These are phyloP conservation scores for Danaus chrysippus DNA, from an alignment of 2,888 invertebrate genomes.

Conservation along the genomic window DNA sequence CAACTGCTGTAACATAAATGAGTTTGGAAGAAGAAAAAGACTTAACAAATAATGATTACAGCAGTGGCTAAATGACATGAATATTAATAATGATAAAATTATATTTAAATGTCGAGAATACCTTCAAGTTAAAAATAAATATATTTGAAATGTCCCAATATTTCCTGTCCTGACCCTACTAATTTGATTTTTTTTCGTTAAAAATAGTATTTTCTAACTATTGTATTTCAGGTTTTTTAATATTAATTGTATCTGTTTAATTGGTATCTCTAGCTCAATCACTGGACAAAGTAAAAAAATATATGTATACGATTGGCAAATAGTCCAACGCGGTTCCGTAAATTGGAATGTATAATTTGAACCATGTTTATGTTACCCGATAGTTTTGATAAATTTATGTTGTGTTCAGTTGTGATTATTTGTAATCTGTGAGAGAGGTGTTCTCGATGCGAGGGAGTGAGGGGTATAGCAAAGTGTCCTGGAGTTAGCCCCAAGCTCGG, in stretches of 20 bases:
- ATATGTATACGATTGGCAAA: conserved; percentile 38
- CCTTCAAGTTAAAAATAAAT: conserved; percentile 40
- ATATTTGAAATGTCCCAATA: conserved; percentile 8
- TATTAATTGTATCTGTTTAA: conserved; percentile 25
- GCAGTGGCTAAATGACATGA: conserved; percentile 10
- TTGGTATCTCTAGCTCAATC: conserved; percentile 39
- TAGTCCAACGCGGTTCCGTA: conserved; percentile 50
- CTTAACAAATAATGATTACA: background rate
- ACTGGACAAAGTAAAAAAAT: conserved; percentile 48
- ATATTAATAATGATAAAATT: conserved; percentile 20
- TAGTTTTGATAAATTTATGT: conserved; percentile 65
- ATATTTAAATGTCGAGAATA: conserved; percentile 51
- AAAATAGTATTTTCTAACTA: conserved; percentile 15
- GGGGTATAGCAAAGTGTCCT: conserved; percentile 77
- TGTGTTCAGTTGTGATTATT: conserved; percentile 71
- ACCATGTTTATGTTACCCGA: conserved; percentile 56
- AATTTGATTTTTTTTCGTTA: conserved; percentile 4
- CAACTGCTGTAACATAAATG: conserved; percentile 18
- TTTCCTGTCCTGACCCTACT: background rate
- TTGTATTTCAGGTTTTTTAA: conserved; percentile 24
- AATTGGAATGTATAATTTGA: conserved; percentile 53
- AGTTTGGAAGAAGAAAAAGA: background rate
- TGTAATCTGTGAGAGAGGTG: conserved; percentile 79
- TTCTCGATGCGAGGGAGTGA: conserved; percentile 79
- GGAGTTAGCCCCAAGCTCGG: conserved; percentile 73